Percentiles rank a stretch among this genome's conserved stretches.
Evolutionary conservation across 2,797 vertebrate species (phyloP).

Genomic region (Pipistrellus nathusii): DNA sequence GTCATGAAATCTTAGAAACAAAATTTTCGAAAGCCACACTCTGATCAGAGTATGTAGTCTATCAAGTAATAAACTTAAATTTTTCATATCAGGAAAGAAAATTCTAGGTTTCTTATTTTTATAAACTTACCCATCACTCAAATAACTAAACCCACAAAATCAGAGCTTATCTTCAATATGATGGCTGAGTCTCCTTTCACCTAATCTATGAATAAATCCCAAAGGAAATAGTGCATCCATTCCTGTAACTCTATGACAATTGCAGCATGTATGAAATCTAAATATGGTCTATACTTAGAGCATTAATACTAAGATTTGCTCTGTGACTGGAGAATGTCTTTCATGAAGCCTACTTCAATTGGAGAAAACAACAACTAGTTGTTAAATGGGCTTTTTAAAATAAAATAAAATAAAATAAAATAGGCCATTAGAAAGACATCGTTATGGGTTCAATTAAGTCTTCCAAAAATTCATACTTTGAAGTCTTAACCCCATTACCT

Average conservation of each 20-base stretch:
- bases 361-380: background rate
- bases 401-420: background rate
- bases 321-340: background rate
- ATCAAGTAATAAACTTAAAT: background rate
- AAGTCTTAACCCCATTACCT: background rate
- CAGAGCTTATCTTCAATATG: background rate
- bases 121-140: background rate
- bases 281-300: background rate
- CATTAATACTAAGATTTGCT: background rate
- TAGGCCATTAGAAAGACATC: background rate
- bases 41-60: background rate
- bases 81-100: background rate
- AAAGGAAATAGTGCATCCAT: background rate
- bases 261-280: background rate
- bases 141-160: background rate
- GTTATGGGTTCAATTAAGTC: background rate
- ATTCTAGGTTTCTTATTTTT: background rate
- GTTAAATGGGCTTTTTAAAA: background rate
- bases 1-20: background rate
- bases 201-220: background rate
- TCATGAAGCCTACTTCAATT: background rate
- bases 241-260: background rate
- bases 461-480: background rate
- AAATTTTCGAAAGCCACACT: constrained; percentile 2
- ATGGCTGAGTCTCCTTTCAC: background rate